A percentile compares a stretch with the other conserved stretches of the same genome.
These are phyloP conservation scores for Agrochola litura DNA, from an alignment of 2,888 invertebrate species.

Conservation along the genomic window DNA sequence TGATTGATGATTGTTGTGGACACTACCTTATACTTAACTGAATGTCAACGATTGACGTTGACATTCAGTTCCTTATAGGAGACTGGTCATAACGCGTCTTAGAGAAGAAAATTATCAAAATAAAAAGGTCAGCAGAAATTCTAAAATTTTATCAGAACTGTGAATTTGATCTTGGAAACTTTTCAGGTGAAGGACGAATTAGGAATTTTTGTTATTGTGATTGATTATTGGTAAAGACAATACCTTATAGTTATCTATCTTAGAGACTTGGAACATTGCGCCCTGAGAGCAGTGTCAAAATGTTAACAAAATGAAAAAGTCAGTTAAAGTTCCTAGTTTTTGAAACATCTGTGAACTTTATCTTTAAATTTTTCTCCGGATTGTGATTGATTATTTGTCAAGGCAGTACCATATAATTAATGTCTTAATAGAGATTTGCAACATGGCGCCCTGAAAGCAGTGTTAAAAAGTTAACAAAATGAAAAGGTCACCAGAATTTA, in stretches of 20 bases:
- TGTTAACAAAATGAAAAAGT: no score
- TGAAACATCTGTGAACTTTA: background rate
- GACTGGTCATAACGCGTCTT: background rate
- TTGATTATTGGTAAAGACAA: background rate
- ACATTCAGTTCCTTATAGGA: background rate
- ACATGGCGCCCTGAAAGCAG: no score
- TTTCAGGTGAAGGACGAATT: background rate
- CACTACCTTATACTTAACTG: background rate
- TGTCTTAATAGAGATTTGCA: background rate
- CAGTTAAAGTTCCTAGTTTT: no score
- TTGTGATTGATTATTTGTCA: constrained; percentile 4
- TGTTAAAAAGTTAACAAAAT: background rate
- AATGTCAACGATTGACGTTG: background rate
- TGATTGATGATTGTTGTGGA: background rate
- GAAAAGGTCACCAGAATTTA: background rate
- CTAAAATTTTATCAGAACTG: background rate
- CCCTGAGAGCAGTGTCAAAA: background rate
- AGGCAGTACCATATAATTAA: background rate
- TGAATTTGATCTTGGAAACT: background rate
- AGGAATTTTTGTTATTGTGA: background rate
- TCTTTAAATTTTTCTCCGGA: background rate
- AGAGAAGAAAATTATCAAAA: background rate
- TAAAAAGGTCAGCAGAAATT: background rate
- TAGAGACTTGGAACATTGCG: no score
- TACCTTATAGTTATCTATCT: background rate